Evolutionary conservation across 2,113 vertebrate genomes (phyloP), one percentile per base, ranked within the genome.

Genomic region (Bubo blakistoni): DNA sequence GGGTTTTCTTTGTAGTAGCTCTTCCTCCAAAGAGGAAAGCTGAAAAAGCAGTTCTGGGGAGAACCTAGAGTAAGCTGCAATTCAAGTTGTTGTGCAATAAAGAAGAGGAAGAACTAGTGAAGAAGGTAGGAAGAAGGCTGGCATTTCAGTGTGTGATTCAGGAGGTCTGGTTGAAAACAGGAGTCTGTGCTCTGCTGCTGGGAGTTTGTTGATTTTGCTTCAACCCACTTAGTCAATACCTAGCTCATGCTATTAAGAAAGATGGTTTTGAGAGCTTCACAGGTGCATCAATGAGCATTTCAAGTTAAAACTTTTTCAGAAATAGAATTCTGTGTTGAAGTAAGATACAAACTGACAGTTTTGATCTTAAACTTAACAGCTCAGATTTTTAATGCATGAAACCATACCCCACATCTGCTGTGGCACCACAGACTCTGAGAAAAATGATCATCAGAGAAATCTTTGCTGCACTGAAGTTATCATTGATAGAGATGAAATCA

Each of bases 401-500:
- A 72, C 52, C 19, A 24, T 81, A 57, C 21, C 55, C 18, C 20
- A 32, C 2, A 5, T 81, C 46, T 90, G 13, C 78, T 61, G 49
- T 66, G 70, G 46, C 55, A 89, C 38, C 58, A 69, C 34, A 82
- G 61, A 27, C 89, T 63, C 22, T 44, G 73, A 85, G 61, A 76
- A 83, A 65, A 85, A 71, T 3, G 38, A 87, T 92, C 61, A 94
- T 92, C 84, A 95, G 92, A 80, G 89, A 84, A 79, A 77, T 89
- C 74, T 94, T 89, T 80, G 57, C 84, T 85, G 44, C 52, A 77
- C 70, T 87, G 87, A 92, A 94, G 86, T 91, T 96, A 73, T 92
- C 71, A 93, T 77, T 96, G 95, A 87, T 88, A 58, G 76, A 94
- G 92, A 92, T 90, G 67, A 95, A 97, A 97, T 96, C 92, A 94